Conservation (phyloP, 2,888 invertebrate species). For the Drosophila colorata region DNA sequence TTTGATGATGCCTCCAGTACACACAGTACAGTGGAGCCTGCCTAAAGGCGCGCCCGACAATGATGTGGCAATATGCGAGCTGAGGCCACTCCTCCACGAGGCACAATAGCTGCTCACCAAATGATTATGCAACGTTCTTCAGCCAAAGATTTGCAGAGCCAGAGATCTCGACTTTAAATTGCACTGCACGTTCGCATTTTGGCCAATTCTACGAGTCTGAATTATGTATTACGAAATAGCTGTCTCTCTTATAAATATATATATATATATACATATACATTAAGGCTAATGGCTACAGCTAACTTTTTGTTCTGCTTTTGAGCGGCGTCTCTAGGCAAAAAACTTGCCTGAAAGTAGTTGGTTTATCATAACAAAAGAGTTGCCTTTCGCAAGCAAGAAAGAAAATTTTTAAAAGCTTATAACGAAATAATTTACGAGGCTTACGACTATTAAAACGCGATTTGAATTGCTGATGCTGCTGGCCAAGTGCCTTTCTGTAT, state of each 20-base stretch:
- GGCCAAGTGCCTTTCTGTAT: constrained; percentile 7
- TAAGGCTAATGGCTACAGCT: too few relatives aligned
- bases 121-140: constrained; percentile 47
- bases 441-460: constrained; percentile 60
- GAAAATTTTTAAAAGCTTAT: constrained; percentile 27
- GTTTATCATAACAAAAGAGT: constrained; percentile 61
- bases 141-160: constrained; percentile 9
- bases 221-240: constrained; percentile 37
- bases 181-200: constrained; percentile 33
- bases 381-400: constrained; percentile 28
- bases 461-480: constrained; percentile 61
- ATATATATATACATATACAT: too few relatives aligned
- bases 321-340: constrained; percentile 23
- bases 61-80: constrained; percentile 41
- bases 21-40: constrained; percentile 49
- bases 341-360: constrained; percentile 24
- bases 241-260: neutral
- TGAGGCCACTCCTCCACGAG: constrained; percentile 41
- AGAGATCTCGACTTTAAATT: constrained; percentile 28
- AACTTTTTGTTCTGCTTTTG: constrained; percentile 19
- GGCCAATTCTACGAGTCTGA: constrained; percentile 17
- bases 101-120: neutral
- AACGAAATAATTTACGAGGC: constrained; percentile 46
- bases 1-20: neutral
- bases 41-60: constrained; percentile 43